These are phyloP conservation scores for Poeciliopsis turneri DNA, from an alignment of 2,797 vertebrate genomes.

Conservation along the genomic window DNA sequence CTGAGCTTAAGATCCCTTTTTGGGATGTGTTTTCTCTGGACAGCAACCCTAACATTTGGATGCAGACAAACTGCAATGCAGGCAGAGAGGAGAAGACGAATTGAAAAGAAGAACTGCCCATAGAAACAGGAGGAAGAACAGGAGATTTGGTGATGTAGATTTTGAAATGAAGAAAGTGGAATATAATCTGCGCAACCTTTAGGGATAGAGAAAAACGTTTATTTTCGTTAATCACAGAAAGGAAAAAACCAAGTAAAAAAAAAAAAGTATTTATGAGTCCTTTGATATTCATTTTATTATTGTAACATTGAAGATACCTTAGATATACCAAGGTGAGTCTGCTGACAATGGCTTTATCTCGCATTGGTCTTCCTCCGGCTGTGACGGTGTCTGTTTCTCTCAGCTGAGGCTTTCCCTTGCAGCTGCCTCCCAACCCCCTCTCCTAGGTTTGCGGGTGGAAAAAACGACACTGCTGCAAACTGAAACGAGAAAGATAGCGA, in stretches of 20 bases:
- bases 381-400: slow-evolving; percentile 40
- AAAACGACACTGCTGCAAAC: slow-evolving; percentile 73
- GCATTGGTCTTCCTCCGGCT: slow-evolving; percentile 38
- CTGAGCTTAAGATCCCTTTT: slow-evolving; percentile 17
- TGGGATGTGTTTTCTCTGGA: slow-evolving; percentile 74
- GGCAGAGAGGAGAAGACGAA: slow-evolving; percentile 32
- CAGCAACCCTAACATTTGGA: slow-evolving; percentile 68
- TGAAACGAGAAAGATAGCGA: slow-evolving; percentile 49
- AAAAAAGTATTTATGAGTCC: neutral
- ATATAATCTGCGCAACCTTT: slow-evolving; percentile 31
- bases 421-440: slow-evolving; percentile 54
- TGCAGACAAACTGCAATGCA: slow-evolving; percentile 59
- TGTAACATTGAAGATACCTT: neutral
- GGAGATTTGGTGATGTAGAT: slow-evolving; percentile 73
- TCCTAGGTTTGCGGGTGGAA: slow-evolving; percentile 66
- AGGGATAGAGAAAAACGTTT: neutral
- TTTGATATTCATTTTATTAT: neutral
- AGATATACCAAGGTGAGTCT: neutral
- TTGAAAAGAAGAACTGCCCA: slow-evolving; percentile 12
- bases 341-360: neutral
- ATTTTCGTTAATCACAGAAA: neutral
- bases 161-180: slow-evolving; percentile 41
- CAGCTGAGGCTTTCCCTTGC: slow-evolving; percentile 25
- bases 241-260: neutral
- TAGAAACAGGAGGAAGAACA: slow-evolving; percentile 14